Base-by-base conservation (phyloP, 2,888 invertebrate genomes). In the Harpalus rubripes region DNA sequence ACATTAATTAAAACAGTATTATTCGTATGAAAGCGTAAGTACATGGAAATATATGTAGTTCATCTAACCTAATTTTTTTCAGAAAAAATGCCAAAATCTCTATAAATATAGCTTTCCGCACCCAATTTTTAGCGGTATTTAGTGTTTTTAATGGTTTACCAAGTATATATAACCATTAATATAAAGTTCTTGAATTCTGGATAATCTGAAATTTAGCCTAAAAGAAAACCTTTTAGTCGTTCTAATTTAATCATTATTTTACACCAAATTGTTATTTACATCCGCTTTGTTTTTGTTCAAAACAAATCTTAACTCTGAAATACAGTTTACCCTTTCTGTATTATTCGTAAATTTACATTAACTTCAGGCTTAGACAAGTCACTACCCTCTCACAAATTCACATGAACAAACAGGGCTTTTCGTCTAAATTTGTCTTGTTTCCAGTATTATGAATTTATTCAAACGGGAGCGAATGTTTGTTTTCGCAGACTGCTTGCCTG, bases 401-500 rank as follows among this genome's bases (percentile, higher is more conserved):
- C 10, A 39, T 68, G 68, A 68, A 68, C 32, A 68, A 68, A 68
- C 68, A 68, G 15, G 6, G 15, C 39, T 12, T 65, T 68, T 68
- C n/a, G 39, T 68, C 68, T 39, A n/a, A 68, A 41, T 68, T 32
- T 39, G 32, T 68, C 68, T 63, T 63, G 63, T 63, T 63, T 68
- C 68, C 68, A 39, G 26, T 68, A 68, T 68, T 68, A 68, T 74
- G 72, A 74, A 74, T 74, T 74, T 74, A 74, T 68, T 68, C 68
- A 68, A 32, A 39, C 41, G 3, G 18, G 26, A 26, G 7, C 39
- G 39, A 6, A 15, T 68, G 68, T 15, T 68, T 68, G 68, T 68
- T 68, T 68, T 39, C 68, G 32, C 16, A 41, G 32, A n/a, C 32
- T 12, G 7, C 26, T 68, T 26, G 16, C 59, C 26, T 26, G 32